Conservation (phyloP, 2,797 vertebrate species). For the Hephaestus fuliginosus region DNA sequence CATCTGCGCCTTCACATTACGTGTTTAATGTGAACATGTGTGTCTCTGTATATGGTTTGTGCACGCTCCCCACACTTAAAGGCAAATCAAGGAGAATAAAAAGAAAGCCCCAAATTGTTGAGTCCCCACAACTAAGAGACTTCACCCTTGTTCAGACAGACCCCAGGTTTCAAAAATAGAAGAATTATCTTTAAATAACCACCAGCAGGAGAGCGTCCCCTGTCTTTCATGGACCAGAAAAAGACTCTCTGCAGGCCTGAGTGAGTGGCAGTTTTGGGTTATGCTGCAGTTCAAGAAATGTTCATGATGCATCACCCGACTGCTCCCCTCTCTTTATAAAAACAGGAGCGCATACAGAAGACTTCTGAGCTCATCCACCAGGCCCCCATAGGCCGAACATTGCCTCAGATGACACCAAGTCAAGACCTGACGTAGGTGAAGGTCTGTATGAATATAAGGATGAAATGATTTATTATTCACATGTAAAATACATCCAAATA, state of each 20-base stretch:
- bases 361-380: constrained; percentile 18
- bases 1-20: constrained; percentile 47
- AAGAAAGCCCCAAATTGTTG: constrained; percentile 35
- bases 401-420: constrained; percentile 35
- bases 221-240: constrained; percentile 57
- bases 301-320: constrained; percentile 55
- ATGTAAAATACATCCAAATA: constrained; percentile 52
- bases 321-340: constrained; percentile 36
- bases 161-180: constrained; percentile 64
- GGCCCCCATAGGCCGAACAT: constrained; percentile 3
- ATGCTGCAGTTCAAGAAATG: constrained; percentile 60
- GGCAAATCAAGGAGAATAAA: constrained; percentile 52
- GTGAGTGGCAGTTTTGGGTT: constrained; percentile 70
- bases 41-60: constrained; percentile 43
- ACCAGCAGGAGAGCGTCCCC: constrained; percentile 45
- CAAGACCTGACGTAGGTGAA: constrained; percentile 28
- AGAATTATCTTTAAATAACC: constrained; percentile 75
- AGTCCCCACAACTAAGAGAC: constrained; percentile 61
- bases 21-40: constrained; percentile 57
- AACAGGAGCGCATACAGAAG: constrained; percentile 29
- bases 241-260: constrained; percentile 60
- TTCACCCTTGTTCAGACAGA: constrained; percentile 54
- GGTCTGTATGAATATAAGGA: constrained; percentile 29
- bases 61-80: constrained; percentile 49
- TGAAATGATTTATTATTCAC: constrained; percentile 45